phyloP scores from a whole-genome alignment of 2,113 vertebrate species.

The Pteropus alecto region DNA sequence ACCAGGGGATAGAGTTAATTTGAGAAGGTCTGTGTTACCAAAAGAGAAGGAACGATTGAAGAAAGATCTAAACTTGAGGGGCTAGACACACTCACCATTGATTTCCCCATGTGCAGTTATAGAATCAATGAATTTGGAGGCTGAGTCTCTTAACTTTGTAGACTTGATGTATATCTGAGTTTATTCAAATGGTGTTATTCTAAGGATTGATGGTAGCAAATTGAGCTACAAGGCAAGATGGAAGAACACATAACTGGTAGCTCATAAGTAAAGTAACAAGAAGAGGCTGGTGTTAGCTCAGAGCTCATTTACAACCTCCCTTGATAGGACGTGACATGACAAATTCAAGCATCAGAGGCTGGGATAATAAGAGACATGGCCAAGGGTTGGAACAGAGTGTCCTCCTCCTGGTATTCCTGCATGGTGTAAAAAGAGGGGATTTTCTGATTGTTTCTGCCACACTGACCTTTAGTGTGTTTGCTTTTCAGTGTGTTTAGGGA shows the following conservation, averaged over 20 bases:
- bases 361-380: constrained; percentile 53
- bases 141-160: background rate
- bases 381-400: background rate
- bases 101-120: rapidly evolving
- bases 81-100: background rate
- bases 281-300: constrained; percentile 16
- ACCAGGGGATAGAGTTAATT: background rate
- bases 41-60: background rate
- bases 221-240: background rate
- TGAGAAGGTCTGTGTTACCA: background rate
- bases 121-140: background rate
- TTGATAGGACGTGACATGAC: background rate
- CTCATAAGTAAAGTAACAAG: constrained; percentile 30
- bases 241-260: background rate
- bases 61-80: background rate
- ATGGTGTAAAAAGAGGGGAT: constrained; percentile 65
- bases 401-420: constrained; percentile 22
- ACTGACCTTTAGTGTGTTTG: constrained; percentile 83
- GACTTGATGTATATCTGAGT: background rate
- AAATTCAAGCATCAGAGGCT: constrained; percentile 38
- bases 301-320: constrained; percentile 12
- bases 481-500: constrained; percentile 78
- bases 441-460: constrained; percentile 70
- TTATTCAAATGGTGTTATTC: background rate
- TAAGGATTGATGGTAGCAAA: background rate